Base-by-base conservation (phyloP, 2,888 invertebrate genomes). In the Luperina nickerlii region DNA sequence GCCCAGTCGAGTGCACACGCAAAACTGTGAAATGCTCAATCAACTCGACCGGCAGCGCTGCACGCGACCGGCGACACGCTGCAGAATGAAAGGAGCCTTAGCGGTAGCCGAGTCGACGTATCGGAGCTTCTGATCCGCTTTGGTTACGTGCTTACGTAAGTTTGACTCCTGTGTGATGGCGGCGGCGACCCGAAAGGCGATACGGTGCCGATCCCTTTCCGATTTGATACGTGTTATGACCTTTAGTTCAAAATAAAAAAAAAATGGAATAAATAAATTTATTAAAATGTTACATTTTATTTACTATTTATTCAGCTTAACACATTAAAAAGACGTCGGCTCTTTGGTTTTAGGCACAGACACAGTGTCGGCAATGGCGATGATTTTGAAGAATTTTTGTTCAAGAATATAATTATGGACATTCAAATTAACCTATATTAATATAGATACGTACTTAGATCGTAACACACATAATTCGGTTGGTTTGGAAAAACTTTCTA, bases 261-360 rank as follows among this genome's bases (percentile, higher is more conserved):
- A 20, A 6, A 6, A 48, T 1, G 2, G 7, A 73, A 63, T 63
- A 48, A 74, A 63, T 42, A 63, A 51, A 63, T 74, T 42, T 76
- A 51, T 63, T 76, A 51, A 42, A 63, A 27, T 62, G 7, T 63
- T 76, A 51, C 51, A 76, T 51, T 72, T 71, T 63, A 74, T 42
- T 76, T 45, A 67, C 67, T n/a, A 68, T 45, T 27, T 62, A 77
- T 74, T 77, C 27, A 77, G 65, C 75, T 45, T 45, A 18, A 65
- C 32, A 54, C 24, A 65, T 65, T 65, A 15, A 54, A 74, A 54
- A 54, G 24, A 54, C 13, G 54, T 65, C 74, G 63, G 77, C 42
- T 77, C 78, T 78, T 78, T 78, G 78, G 78, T 62, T 78, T 67
- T 27, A 42, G 66, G 67, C 67, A 78, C 76, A 78, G 7, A 66